Conservation (phyloP, 37 sponge, comb jelly and placozoan genomes). For the Hormiphora californensis region DNA sequence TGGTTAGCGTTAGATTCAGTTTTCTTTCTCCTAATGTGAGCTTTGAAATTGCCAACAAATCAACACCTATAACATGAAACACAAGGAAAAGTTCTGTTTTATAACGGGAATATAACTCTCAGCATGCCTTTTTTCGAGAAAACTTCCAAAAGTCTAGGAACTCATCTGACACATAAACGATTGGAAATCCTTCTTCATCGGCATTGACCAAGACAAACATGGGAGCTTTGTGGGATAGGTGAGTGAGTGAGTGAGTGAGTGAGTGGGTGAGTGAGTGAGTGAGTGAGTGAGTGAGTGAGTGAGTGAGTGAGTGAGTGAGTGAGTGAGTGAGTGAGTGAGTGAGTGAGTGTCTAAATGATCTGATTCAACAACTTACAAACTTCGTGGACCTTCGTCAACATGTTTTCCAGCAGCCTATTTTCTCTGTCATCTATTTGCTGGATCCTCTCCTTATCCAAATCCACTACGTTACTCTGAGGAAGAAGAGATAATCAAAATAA, state of each 20-base stretch:
- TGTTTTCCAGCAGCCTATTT: neutral
- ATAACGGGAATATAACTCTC: no score
- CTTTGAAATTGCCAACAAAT: no score
- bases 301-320: neutral
- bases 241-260: neutral
- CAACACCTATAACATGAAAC: no score
- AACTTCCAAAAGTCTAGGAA: neutral
- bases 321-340: neutral
- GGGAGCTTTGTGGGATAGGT: neutral
- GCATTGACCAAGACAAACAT: neutral
- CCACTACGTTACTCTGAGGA: neutral
- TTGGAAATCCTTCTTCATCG: neutral
- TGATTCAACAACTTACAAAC: neutral
- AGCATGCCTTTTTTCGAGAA: neutral
- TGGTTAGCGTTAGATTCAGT: neutral
- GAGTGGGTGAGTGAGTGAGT: neutral
- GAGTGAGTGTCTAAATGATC: neutral
- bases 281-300: neutral
- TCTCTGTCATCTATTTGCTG: neutral
- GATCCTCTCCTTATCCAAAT: neutral
- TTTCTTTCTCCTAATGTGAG: neutral
- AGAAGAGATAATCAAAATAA: neutral
- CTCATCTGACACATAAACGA: constrained; percentile 6
- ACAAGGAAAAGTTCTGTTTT: no score
- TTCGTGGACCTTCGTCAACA: constrained; percentile 7